Percentiles rank a stretch among this genome's conserved stretches.
These are phyloP conservation scores for Tetranychus truncatus DNA, from an alignment of 2,888 invertebrate genomes.

Conservation along the genomic window DNA sequence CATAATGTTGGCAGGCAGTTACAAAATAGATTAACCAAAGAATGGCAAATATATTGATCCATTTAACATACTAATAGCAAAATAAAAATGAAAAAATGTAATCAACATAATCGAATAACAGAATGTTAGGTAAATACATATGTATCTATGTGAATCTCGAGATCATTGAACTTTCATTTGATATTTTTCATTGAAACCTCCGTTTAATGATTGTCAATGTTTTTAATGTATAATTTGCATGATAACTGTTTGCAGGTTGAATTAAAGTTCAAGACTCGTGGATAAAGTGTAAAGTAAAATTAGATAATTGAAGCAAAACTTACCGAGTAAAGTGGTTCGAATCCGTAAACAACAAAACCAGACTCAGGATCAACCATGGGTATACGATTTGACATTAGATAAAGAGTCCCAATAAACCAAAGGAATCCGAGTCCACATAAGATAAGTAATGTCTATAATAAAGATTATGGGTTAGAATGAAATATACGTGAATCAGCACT, in stretches of 20 bases:
- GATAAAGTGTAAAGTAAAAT: background rate
- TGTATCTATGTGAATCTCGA: no score
- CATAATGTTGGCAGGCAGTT: slow-evolving; percentile 29
- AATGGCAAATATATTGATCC: slow-evolving; percentile 29
- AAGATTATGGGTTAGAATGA: no score
- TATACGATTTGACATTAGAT: slow-evolving; percentile 23
- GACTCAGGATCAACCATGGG: slow-evolving; percentile 19
- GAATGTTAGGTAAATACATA: no score
- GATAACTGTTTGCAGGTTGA: no score
- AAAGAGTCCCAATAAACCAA: slow-evolving; percentile 24
- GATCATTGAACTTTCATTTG: no score
- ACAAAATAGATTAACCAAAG: slow-evolving; percentile 30
- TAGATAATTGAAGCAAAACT: background rate
- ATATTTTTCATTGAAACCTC: no score
- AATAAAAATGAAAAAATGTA: background rate
- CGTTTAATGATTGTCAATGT: no score
- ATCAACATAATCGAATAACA: no score
- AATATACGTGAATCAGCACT: no score
- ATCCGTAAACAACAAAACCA: slow-evolving; percentile 22
- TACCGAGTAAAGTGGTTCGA: slow-evolving; percentile 21
- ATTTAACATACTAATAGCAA: slow-evolving; percentile 3
- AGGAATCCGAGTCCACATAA: background rate
- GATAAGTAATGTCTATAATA: slow-evolving; percentile 12
- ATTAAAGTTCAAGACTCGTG: no score
- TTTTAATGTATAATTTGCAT: no score